phyloP scores from a whole-genome alignment of 2,113 vertebrate species.

The Ciconia boyciana region DNA sequence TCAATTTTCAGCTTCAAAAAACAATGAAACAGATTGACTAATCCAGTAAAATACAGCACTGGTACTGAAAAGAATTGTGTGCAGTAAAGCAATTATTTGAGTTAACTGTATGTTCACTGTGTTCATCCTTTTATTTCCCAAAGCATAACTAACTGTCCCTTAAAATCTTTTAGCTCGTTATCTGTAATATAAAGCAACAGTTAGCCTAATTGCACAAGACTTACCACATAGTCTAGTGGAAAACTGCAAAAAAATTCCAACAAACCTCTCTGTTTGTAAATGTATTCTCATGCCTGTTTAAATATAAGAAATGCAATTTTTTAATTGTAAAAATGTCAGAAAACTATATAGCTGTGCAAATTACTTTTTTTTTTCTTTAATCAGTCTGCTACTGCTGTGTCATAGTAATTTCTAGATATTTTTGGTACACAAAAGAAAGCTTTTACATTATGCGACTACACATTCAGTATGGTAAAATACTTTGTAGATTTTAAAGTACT shows the following conservation, averaged over 20 bases:
- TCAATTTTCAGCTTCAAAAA: slow-evolving; percentile 25
- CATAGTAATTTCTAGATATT: not conserved
- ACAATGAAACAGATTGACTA: slow-evolving; percentile 8
- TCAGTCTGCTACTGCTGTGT: not conserved
- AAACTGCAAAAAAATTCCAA: not conserved
- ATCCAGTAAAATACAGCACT: slow-evolving; percentile 21
- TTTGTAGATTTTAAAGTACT: not conserved
- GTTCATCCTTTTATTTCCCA: slow-evolving; percentile 5
- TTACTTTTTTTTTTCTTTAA: not conserved
- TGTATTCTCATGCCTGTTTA: not conserved
- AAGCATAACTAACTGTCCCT: slow-evolving; percentile 18
- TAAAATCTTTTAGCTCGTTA: slow-evolving; percentile 43
- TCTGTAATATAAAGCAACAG: not conserved
- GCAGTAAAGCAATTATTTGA: not conserved
- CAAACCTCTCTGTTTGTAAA: not conserved
- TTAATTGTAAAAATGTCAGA: not conserved
- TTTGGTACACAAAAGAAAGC: not conserved
- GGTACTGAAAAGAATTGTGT: slow-evolving; percentile 7
- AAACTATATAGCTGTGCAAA: not conserved
- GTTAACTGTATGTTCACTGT: slow-evolving; percentile 7
- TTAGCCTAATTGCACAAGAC: not conserved
- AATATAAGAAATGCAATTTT: not conserved
- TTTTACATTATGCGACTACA: not conserved
- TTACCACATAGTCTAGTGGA: not conserved
- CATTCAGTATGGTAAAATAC: not conserved